Conservation (phyloP, 1,140 invertebrate genomes). For the Lineus longissimus region DNA sequence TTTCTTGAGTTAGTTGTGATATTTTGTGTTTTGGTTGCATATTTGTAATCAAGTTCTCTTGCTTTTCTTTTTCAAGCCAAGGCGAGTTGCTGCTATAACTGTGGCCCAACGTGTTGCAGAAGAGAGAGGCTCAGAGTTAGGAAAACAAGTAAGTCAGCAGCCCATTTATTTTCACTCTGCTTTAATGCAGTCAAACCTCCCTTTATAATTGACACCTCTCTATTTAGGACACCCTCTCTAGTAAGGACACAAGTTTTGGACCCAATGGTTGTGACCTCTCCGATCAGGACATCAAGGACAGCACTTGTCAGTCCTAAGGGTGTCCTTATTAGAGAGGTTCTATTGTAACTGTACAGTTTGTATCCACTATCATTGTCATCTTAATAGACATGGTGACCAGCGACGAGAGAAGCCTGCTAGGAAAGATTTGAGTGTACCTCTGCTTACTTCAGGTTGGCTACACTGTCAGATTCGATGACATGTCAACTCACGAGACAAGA, state of each 20-base stretch:
- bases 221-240: too few relatives aligned
- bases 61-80: constrained; percentile 60
- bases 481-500: constrained; percentile 70
- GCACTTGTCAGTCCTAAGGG: too few relatives aligned
- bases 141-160: constrained; percentile 61
- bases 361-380: too few relatives aligned
- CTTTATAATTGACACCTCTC: neutral
- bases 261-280: neutral
- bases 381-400: too few relatives aligned
- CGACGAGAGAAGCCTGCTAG: too few relatives aligned
- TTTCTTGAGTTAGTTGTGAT: too few relatives aligned
- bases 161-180: constrained; percentile 8
- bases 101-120: constrained; percentile 81
- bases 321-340: too few relatives aligned
- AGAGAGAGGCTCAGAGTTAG: constrained; percentile 66
- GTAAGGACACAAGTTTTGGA: neutral
- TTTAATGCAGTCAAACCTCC: neutral
- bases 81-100: constrained; percentile 87
- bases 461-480: constrained; percentile 88
- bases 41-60: neutral
- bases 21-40: too few relatives aligned
- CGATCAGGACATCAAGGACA: neutral
- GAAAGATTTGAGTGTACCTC: too few relatives aligned
- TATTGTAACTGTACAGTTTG: too few relatives aligned
- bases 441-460: constrained; percentile 84